phyloP scores from a whole-genome alignment of 2,113 vertebrate genomes.

The Oncorhynchus clarkii region DNA sequence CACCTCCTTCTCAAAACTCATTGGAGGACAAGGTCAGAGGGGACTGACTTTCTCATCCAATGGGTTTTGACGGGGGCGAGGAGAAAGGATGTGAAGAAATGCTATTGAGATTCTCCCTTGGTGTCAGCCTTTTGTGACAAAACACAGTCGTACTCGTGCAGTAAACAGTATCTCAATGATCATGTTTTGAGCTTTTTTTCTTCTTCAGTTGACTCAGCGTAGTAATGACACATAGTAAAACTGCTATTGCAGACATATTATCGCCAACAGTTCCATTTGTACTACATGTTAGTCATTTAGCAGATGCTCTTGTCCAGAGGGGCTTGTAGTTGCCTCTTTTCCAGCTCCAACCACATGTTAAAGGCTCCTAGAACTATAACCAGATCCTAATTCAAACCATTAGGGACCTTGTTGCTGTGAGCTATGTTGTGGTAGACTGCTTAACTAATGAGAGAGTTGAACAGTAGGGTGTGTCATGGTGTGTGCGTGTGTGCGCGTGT shows the following conservation, averaged over 20 bases:
- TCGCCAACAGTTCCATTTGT: too few species aligned
- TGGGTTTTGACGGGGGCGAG: too few species aligned
- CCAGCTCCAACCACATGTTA: too few species aligned
- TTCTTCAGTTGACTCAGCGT: slow-evolving; percentile 16
- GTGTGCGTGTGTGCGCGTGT: background rate
- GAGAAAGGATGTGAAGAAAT: too few species aligned
- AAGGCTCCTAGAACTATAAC: slow-evolving; percentile 11
- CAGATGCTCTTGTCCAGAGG: too few species aligned
- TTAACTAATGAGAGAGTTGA: slow-evolving; percentile 43
- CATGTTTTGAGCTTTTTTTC: background rate
- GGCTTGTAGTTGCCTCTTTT: too few species aligned
- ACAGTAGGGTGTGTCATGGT: slow-evolving; percentile 17
- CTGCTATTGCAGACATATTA: too few species aligned
- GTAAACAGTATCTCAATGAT: slow-evolving; percentile 12
- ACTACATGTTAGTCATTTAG: too few species aligned
- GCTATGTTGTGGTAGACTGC: slow-evolving; percentile 43
- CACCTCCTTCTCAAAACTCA: too few species aligned
- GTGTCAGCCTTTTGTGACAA: slow-evolving; percentile 20
- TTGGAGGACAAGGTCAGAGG: too few species aligned
- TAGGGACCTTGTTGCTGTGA: slow-evolving; percentile 1
- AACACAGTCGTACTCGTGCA: background rate
- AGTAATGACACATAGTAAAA: background rate
- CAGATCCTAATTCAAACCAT: slow-evolving; percentile 18
- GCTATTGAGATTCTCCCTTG: background rate
- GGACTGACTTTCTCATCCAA: too few species aligned